Conservation (phyloP, 2,888 invertebrate species). For the Autographa gamma region DNA sequence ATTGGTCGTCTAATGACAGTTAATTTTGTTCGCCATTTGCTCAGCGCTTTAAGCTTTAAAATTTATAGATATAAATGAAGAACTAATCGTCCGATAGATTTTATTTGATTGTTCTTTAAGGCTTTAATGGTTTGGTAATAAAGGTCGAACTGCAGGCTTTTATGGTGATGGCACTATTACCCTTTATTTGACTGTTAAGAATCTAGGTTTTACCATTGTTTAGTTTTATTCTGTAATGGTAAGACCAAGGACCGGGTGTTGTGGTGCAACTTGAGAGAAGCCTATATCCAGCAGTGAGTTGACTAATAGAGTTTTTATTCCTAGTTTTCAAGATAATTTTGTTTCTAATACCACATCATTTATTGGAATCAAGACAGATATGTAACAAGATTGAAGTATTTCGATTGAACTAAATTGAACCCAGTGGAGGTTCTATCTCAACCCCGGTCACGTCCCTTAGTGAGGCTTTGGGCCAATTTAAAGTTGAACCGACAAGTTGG, state of each 20-base stretch:
- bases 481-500: slow-evolving; percentile 64
- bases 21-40: slow-evolving; percentile 41
- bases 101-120: slow-evolving; percentile 18
- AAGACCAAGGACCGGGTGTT: no score
- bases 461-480: slow-evolving; percentile 73
- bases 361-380: background rate
- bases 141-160: slow-evolving; percentile 2
- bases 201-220: no score
- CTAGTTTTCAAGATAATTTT: no score
- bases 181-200: no score
- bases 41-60: slow-evolving; percentile 39
- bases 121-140: background rate
- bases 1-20: slow-evolving; percentile 66
- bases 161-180: background rate
- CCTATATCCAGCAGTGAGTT: no score
- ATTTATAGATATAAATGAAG: slow-evolving; percentile 38
- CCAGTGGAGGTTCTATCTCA: slow-evolving; percentile 25
- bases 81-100: slow-evolving; percentile 34
- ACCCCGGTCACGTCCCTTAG: slow-evolving; percentile 52
- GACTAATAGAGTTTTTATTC: no score
- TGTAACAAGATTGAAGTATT: background rate
- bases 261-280: no score
- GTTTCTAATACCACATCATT: background rate
- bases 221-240: no score
- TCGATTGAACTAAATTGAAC: slow-evolving; percentile 11